These are phyloP conservation scores for Calosoma granatense DNA, from an alignment of 1,140 invertebrate genomes.

Conservation along the genomic window DNA sequence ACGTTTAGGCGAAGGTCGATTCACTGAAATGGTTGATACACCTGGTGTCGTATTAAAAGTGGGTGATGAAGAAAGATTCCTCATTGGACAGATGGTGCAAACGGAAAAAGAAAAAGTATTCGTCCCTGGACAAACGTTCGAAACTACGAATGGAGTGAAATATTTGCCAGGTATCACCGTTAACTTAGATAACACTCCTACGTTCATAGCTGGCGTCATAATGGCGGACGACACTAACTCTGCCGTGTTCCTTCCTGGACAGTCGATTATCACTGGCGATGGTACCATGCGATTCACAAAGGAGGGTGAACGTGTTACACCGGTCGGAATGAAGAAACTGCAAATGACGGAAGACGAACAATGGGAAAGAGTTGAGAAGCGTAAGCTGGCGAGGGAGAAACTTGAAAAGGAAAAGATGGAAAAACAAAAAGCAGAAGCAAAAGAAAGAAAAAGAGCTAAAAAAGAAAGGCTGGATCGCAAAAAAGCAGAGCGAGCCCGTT, in stretches of 20 bases:
- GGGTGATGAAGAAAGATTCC: slow-evolving; percentile 35
- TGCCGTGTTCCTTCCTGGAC: slow-evolving; percentile 53
- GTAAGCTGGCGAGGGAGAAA: neutral
- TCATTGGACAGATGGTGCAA: slow-evolving; percentile 51
- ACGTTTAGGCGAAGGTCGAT: slow-evolving; percentile 32
- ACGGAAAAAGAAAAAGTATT: slow-evolving; percentile 49
- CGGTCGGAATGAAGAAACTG: neutral
- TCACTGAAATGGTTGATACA: neutral
- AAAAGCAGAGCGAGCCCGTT: neutral
- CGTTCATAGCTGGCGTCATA: slow-evolving; percentile 40
- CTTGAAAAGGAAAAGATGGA: neutral
- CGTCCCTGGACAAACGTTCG: slow-evolving; percentile 54
- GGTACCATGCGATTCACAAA: slow-evolving; percentile 26
- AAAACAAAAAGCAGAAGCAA: neutral
- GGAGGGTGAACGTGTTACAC: neutral
- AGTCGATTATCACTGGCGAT: slow-evolving; percentile 55
- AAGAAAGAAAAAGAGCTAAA: slow-evolving; percentile 1
- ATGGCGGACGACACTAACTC: neutral
- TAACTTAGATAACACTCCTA: slow-evolving; percentile 46
- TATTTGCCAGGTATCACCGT: slow-evolving; percentile 60
- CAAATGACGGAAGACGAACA: neutral
- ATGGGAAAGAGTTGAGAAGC: slow-evolving; percentile 9
- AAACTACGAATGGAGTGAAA: slow-evolving; percentile 45
- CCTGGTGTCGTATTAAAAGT: neutral
- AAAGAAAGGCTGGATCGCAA: slow-evolving; percentile 1